Evolutionary conservation across 2,888 invertebrate species (phyloP).

Genomic region (Acanthopleura granulata): DNA sequence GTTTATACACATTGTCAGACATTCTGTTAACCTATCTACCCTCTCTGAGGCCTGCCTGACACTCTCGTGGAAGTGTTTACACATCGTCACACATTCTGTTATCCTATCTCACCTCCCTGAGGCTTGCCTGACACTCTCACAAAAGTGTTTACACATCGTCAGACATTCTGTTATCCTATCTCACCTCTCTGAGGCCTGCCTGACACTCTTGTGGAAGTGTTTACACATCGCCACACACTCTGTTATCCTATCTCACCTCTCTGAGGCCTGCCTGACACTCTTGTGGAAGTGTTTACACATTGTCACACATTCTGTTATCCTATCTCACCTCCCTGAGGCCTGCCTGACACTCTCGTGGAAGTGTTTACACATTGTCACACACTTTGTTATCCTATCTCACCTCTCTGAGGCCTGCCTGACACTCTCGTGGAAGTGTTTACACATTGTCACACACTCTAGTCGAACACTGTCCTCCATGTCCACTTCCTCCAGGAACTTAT

Average conservation of each 20-base stretch:
- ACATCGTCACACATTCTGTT: constrained; percentile 63
- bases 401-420: constrained; percentile 63
- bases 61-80: constrained; percentile 69
- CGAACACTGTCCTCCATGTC: constrained; percentile 59
- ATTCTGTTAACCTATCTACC: constrained; percentile 33
- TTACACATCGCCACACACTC: constrained; percentile 27
- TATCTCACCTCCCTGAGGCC: constrained; percentile 62
- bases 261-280: constrained; percentile 63
- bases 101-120: not conserved
- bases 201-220: constrained; percentile 53
- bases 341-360: constrained; percentile 68
- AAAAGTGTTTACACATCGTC: constrained; percentile 38
- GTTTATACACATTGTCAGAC: constrained; percentile 67
- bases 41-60: constrained; percentile 61
- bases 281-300: constrained; percentile 71
- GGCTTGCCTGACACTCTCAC: constrained; percentile 45
- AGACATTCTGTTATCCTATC: constrained; percentile 47
- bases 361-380: constrained; percentile 68
- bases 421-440: constrained; percentile 70
- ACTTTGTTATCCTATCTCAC: constrained; percentile 51
- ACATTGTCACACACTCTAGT: constrained; percentile 61
- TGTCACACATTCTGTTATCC: constrained; percentile 49
- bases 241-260: too few species aligned
- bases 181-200: constrained; percentile 36
- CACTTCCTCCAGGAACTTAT: constrained; percentile 69